These are phyloP conservation scores for Phylloscopus whistleri DNA, from an alignment of 2,113 vertebrate genomes.

Conservation along the genomic window DNA sequence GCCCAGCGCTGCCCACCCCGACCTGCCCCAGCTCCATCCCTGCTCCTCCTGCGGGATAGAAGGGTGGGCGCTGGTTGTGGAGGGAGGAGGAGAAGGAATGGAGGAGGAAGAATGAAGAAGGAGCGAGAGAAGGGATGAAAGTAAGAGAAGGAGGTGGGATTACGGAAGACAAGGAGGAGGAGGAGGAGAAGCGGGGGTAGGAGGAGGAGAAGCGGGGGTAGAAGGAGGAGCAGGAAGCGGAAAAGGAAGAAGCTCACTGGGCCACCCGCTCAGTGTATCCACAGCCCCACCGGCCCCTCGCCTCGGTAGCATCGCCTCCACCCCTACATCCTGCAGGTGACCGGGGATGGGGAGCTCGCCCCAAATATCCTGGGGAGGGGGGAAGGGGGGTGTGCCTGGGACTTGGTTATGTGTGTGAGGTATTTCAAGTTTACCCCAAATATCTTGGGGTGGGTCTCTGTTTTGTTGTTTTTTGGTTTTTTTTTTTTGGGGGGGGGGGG, in stretches of 20 bases:
- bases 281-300: background rate
- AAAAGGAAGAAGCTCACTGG: background rate
- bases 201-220: background rate
- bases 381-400: too few relatives aligned
- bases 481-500: too few relatives aligned
- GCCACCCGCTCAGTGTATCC: background rate
- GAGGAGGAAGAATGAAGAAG: background rate
- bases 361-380: background rate
- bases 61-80: background rate
- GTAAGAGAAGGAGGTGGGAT: background rate
- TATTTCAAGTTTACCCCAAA: background rate
- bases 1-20: background rate
- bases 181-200: too few relatives aligned
- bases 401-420: background rate
- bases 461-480: background rate
- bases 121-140: background rate
- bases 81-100: background rate
- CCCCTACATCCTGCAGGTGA: background rate
- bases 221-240: background rate
- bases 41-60: background rate
- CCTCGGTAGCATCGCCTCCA: background rate
- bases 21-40: background rate
- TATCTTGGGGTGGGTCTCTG: background rate
- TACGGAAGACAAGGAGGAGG: background rate
- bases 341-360: background rate